phyloP scores from a whole-genome alignment of 2,888 invertebrate species.

The Acrobasis repandana region DNA sequence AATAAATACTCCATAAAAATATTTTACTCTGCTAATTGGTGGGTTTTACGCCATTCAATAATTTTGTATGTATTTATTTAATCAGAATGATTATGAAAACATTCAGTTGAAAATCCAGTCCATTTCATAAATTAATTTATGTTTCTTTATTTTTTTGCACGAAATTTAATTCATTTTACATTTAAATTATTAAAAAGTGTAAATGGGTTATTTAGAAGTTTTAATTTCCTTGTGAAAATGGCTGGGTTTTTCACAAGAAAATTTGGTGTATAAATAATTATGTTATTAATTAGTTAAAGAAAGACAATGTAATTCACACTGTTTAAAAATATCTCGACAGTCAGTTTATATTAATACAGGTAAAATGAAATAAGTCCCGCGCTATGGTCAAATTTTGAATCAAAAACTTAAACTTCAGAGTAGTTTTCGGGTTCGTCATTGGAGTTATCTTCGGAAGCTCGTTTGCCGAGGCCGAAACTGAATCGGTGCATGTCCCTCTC shows the following conservation, averaged over 20 bases:
- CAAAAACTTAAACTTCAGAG: constrained; percentile 57
- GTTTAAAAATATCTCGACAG: not conserved
- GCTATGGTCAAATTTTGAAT: constrained; percentile 42
- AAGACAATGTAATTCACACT: not conserved
- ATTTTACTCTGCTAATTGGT: constrained; percentile 36
- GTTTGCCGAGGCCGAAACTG: constrained; percentile 83
- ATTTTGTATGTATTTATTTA: constrained; percentile 19
- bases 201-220: constrained; percentile 3
- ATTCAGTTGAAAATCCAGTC: constrained; percentile 49
- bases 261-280: constrained; percentile 28
- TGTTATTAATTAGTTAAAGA: not conserved
- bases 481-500: constrained; percentile 77
- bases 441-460: constrained; percentile 57
- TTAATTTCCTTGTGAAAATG: constrained; percentile 61
- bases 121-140: constrained; percentile 42
- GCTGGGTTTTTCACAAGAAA: constrained; percentile 66
- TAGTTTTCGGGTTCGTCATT: constrained; percentile 60
- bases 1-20: constrained; percentile 41
- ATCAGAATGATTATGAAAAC: constrained; percentile 24
- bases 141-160: constrained; percentile 36
- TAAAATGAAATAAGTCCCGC: constrained; percentile 36
- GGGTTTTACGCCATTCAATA: constrained; percentile 19
- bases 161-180: constrained; percentile 28
- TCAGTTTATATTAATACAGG: constrained; percentile 16
- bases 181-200: not conserved